A percentile compares a stretch with the other conserved stretches of the same genome.
These are phyloP conservation scores for Corythornis madagascariensis DNA, from an alignment of 2,113 vertebrate genomes.

Conservation along the genomic window DNA sequence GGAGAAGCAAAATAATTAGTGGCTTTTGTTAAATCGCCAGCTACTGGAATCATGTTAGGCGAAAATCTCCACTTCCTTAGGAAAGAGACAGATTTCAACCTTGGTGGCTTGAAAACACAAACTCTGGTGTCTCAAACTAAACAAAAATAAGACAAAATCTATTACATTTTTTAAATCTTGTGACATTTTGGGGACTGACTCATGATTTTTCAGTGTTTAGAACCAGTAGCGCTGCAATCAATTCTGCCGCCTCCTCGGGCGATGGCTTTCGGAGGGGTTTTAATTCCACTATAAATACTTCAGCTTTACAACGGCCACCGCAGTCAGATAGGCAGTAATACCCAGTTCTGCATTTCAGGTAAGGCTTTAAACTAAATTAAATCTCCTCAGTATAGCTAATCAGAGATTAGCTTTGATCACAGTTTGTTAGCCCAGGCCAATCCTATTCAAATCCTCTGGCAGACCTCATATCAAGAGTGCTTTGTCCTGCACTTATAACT, in stretches of 20 bases:
- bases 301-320: neutral
- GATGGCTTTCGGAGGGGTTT: slow-evolving; percentile 53
- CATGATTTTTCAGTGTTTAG: neutral
- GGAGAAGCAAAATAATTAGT: neutral
- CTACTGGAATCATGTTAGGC: neutral
- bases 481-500: neutral
- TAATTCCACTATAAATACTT: slow-evolving; percentile 39
- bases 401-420: slow-evolving; percentile 63
- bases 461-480: neutral
- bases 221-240: neutral
- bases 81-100: neutral
- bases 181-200: neutral
- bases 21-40: neutral
- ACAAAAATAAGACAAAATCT: neutral
- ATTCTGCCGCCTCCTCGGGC: neutral
- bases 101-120: neutral
- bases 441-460: slow-evolving; percentile 7
- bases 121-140: neutral
- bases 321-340: neutral
- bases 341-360: slow-evolving; percentile 58
- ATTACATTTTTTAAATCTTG: neutral
- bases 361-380: slow-evolving; percentile 46
- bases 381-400: slow-evolving; percentile 58
- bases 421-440: slow-evolving; percentile 38
- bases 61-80: neutral